Base-by-base conservation (phyloP, 2,797 vertebrate species). In the Nannoperca australis region DNA sequence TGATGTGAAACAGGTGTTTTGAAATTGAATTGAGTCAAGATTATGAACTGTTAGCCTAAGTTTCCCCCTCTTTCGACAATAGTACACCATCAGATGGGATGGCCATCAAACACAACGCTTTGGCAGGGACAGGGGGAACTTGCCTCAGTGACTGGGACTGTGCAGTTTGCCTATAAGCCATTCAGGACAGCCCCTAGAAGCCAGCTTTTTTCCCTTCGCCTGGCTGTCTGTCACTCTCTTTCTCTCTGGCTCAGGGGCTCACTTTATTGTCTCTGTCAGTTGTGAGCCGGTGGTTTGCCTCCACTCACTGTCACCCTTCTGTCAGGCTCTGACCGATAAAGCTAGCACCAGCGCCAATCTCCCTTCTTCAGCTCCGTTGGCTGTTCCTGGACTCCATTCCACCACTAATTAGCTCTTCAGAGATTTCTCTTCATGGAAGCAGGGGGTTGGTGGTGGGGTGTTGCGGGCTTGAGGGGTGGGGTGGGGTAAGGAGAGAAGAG, bases 341-440 rank as follows among this genome's bases (percentile, higher is more conserved):
- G 95, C 96, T 45, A 70, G 83, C 79, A 67, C 84, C 85, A 44
- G 81, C 82, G 79, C 90, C 90, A 91, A 94, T 94, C 95, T 96
- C 96, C 96, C 96, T 96, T 96, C 96, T 96, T 96, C 96, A 93
- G 95, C 96, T 97, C 97, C 94, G 87, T 92, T 82, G 96, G 97
- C 97, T 93, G 96, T 96, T 97, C 93, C 96, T 96, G 97, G 97
- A 97, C 96, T 97, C 94, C 89, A 94, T 96, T 97, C 96, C 96
- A 95, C 95, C 96, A 93, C 97, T 99, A 99, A 99, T 99, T 98
- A 99, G 97, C 97, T 99, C 98, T 99, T 98, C 96, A 96, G 98
- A 99, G 98, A 99, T 96, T 99, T 99, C 96, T 96, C 94, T 97
- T 97, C 96, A 94, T 97, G 97, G 91, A 97, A 89, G 88, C 81